Evolutionary conservation across 2,888 invertebrate species (phyloP).

Genomic region (Meghimatium bilineatum): DNA sequence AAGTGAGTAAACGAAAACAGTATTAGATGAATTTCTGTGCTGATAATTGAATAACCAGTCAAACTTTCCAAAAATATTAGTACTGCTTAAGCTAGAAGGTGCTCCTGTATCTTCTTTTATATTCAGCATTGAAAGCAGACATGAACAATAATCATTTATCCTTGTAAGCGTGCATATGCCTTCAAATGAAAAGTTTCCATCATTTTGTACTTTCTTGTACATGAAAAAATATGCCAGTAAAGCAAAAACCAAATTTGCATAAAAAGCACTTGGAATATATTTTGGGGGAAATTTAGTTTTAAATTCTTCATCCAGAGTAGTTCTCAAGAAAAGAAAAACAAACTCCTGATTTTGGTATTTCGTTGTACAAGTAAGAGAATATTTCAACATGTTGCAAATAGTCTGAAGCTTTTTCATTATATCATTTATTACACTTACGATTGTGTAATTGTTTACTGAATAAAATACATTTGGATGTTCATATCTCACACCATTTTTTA

Average conservation of each 20-base stretch:
- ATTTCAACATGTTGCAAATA: too few species aligned
- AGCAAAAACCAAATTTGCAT: neutral
- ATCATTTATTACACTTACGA: neutral
- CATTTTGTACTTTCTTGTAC: neutral
- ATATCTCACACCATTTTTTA: too few species aligned
- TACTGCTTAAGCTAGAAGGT: neutral
- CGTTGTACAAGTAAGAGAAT: neutral
- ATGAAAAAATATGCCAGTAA: neutral
- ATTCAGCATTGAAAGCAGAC: neutral
- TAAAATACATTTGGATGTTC: too few species aligned
- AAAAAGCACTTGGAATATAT: neutral
- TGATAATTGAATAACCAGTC: neutral
- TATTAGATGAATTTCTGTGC: too few species aligned
- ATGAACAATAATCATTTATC: too few species aligned
- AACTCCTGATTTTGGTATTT: neutral
- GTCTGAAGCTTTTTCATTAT: neutral
- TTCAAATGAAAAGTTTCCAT: neutral
- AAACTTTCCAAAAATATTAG: neutral
- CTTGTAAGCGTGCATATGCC: neutral
- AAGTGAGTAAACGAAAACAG: neutral
- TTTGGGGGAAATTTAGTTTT: neutral
- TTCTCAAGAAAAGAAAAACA: too few species aligned
- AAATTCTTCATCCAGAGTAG: neutral
- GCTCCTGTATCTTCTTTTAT: neutral
- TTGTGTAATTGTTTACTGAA: neutral